Conservation (phyloP, 2,888 invertebrate genomes). For the Ceramica pisi region DNA sequence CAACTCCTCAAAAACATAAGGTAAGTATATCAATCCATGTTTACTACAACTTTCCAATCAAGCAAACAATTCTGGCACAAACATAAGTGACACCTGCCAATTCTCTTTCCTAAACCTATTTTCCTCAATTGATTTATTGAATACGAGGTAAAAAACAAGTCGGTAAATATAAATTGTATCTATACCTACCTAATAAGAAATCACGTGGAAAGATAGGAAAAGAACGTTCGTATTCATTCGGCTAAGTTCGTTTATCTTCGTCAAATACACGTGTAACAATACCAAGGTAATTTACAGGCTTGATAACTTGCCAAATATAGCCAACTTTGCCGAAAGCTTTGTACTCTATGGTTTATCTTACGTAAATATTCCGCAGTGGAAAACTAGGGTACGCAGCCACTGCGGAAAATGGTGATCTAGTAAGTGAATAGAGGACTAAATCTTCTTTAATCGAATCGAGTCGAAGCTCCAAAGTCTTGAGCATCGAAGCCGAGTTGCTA, state of each 20-base stretch:
- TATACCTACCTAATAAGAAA: not conserved
- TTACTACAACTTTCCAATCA: not conserved
- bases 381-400: slow-evolving; percentile 21
- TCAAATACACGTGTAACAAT: slow-evolving; percentile 7
- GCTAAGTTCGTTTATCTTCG: slow-evolving; percentile 15
- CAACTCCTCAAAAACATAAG: not conserved
- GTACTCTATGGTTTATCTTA: slow-evolving; percentile 35
- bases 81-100: slow-evolving; percentile 16
- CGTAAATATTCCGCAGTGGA: slow-evolving; percentile 49
- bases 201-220: not conserved
- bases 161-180: slow-evolving; percentile 12
- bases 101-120: slow-evolving; percentile 5
- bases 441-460: too few relatives aligned
- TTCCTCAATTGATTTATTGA: slow-evolving; percentile 7
- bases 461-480: too few relatives aligned
- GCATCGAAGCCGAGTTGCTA: too few relatives aligned
- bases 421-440: not conserved
- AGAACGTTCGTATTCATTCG: not conserved
- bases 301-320: slow-evolving; percentile 54
- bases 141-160: slow-evolving; percentile 20
- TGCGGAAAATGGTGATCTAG: slow-evolving; percentile 7
- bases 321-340: slow-evolving; percentile 12
- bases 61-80: slow-evolving; percentile 27
- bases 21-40: not conserved
- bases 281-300: slow-evolving; percentile 23